Base-by-base conservation (phyloP, 2,113 vertebrate species). In the Danionella cerebrum region DNA sequence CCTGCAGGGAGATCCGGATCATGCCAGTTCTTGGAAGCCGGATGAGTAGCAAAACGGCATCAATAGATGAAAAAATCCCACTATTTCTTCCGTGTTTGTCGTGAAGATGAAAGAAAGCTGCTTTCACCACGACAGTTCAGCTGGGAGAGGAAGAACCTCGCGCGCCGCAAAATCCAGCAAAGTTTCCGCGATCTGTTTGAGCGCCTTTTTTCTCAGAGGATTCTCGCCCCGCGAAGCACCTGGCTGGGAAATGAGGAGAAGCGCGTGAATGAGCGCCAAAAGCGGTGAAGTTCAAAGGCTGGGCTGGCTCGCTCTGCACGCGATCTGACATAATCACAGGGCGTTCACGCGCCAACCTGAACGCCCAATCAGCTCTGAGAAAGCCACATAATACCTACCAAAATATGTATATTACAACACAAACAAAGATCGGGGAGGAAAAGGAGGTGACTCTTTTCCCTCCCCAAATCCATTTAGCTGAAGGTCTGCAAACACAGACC, bases 241-340 rank as follows among this genome's bases (percentile, higher is more conserved):
- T 91, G 91, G 90, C 84, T 83, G 83, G 86, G 87, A 89, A 90
- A 87, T 89, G 91, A 90, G 85, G 86, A 87, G 80, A 88, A 86
- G 86, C 85, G 85, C 83, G 87, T 82, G 87, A 89, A 88, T 85
- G 52, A 66, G 83, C 91, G 93, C 86, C 92, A 85, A 88, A 89
- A 90, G 91, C 91, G 89, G 91, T 79, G 89, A 90, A 92, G 91
- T 94, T 94, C 89, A 93, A 94, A 95, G 93, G 90, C 92, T 89
- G 90, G 87, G 88, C 91, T 91, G 93, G 87, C 90, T 87, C 77
- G 88, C 86, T 89, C 87, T 54, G 88, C 89, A 88, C 85, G 90
- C 92, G 84, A 90, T 91, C 90, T 94, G 93, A 93, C 91, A 92
- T 92, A 91, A 92, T 90, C 89, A 87, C 87, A 88, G 91, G 93